Evolutionary conservation across 2,113 vertebrate genomes (phyloP), one percentile per base, ranked within the genome.

Genomic region (Choloepus hoffmanni): DNA sequence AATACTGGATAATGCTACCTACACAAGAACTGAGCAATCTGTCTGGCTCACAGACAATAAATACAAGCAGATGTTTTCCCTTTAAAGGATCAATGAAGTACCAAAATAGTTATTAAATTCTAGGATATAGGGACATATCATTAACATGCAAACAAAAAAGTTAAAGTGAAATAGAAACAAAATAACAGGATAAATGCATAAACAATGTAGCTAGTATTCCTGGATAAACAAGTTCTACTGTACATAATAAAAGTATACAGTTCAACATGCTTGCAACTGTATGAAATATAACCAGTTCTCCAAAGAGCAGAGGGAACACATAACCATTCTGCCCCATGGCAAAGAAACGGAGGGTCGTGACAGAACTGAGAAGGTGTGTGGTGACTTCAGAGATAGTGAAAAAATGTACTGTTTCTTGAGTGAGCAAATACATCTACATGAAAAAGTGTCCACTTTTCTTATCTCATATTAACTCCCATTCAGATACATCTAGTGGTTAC

Each of bases 311-410:
- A 98, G 98, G 85, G 72, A 97, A n/a, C 78, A 78, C 33, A 88
- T 98, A 87, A 24, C 72, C 10, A 2, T 10, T 50, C 8, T 99
- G 94, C 85, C 98, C 98, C 77, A 91, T 15, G 58, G 99, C 72
- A 97, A 82, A 85, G 96, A 89, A 76, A 76, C 98, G 89, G 7
- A 77, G 58, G 67, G 24, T 1, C 0, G 0, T 0, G 4, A 94
- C 45, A 98, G 98, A 65, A 95, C 48, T 30, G 97, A 98, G 72
- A 98, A 81, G 36, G 16, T 99, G 83, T 96, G 62, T 0, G 98
- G 99, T 62, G 94, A 97, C 88, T 98, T 98, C 84, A 7, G 24
- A 68, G 98, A 98, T 65, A 98, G 99, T 85, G 97, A 98, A 95
- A 97, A 97, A 96, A 97, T 96, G 70, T 85, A 98, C 90, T 26